phyloP scores from a whole-genome alignment of 2,888 invertebrate species.

The Germaria angustata region DNA sequence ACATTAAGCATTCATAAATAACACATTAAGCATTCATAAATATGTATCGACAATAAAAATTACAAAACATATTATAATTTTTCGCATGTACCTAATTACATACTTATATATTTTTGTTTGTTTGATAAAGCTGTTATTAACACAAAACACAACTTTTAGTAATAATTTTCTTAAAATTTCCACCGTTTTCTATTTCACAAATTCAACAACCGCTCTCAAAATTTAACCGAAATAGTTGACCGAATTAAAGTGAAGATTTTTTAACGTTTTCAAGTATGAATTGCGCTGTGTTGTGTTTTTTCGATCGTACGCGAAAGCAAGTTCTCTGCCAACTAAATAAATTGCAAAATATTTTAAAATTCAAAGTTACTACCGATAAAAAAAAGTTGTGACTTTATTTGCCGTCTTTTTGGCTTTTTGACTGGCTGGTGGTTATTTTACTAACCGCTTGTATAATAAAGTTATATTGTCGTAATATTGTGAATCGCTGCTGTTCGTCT shows the following conservation, averaged over 20 bases:
- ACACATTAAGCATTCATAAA: too few species aligned
- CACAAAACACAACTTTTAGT: conserved; percentile 27
- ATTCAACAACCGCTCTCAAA: conserved; percentile 26
- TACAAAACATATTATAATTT: too few species aligned
- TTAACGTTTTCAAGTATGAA: conserved; percentile 20
- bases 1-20: not conserved
- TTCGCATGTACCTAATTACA: too few species aligned
- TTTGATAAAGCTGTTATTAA: not conserved
- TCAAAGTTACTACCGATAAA: conserved; percentile 61
- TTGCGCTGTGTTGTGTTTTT: conserved; percentile 39
- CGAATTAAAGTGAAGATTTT: conserved; percentile 22
- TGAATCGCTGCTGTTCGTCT: conserved; percentile 15
- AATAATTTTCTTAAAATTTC: conserved; percentile 15
- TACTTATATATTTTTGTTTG: not conserved
- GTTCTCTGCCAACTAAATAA: conserved; percentile 76
- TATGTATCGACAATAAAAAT: too few species aligned
- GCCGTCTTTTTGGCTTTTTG: conserved; percentile 16
- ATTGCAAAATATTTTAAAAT: conserved; percentile 70
- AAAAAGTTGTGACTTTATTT: conserved; percentile 56
- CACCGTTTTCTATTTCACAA: conserved; percentile 13
- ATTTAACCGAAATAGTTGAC: conserved; percentile 40
- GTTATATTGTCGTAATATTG: conserved; percentile 52
- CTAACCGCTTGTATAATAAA: conserved; percentile 38
- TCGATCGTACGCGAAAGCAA: conserved; percentile 75
- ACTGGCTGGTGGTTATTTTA: conserved; percentile 12